Evolutionary conservation across 2,113 vertebrate species (phyloP).

Genomic region (Tautogolabrus adspersus): DNA sequence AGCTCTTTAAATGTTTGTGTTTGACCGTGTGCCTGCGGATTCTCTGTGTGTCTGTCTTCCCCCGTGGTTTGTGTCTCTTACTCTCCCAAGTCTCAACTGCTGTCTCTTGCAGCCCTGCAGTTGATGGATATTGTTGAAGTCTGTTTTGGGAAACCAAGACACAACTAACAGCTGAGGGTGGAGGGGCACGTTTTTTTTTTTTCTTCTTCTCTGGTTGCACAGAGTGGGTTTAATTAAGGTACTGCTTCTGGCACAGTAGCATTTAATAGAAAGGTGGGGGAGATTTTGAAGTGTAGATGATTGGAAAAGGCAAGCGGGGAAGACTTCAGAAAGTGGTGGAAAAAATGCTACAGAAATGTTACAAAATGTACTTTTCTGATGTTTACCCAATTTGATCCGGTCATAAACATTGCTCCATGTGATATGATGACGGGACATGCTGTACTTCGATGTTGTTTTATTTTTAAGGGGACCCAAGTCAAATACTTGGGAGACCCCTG

Average conservation of each 20-base stretch:
- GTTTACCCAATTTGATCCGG: no score
- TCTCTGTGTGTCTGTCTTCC: conserved; percentile 20
- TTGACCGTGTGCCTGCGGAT: conserved; percentile 49
- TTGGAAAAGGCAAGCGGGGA: background rate
- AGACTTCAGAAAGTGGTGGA: no score
- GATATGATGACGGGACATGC: no score
- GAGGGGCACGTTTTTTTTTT: conserved; percentile 3
- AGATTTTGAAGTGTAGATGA: conserved; percentile 14
- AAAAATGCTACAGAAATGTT: no score
- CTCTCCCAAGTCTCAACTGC: conserved; percentile 16
- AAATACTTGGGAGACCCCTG: background rate
- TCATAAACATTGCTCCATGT: no score
- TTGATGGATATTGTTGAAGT: conserved; percentile 42
- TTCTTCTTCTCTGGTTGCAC: conserved; percentile 33
- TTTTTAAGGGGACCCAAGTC: background rate
- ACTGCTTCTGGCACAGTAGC: conserved; percentile 19
- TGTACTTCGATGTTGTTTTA: background rate
- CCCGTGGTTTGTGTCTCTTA: conserved; percentile 24
- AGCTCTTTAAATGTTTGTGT: conserved; percentile 78
- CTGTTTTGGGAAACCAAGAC: conserved; percentile 42
- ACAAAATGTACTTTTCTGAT: no score
- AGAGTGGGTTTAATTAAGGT: conserved; percentile 28
- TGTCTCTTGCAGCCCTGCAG: conserved; percentile 33
- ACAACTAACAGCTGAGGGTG: conserved; percentile 41
- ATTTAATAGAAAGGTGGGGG: conserved; percentile 7